A percentile compares a stretch with the other conserved stretches of the same genome.
Conservation (phyloP, 2,797 vertebrate genomes). For the Sebastes reedi region DNA sequence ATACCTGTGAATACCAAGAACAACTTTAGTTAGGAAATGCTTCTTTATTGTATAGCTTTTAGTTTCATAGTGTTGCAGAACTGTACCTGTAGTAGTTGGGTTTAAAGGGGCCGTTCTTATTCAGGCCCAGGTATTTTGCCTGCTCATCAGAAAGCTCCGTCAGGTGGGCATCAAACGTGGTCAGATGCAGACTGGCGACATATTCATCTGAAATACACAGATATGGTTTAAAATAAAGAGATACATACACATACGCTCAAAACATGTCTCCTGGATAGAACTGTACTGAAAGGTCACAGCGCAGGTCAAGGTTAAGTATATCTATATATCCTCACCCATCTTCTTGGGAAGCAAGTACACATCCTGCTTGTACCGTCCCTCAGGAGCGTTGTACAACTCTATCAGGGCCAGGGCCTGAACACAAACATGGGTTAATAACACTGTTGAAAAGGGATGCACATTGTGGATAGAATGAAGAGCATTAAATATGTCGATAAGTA, state of each 20-base stretch:
- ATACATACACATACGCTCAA: neutral
- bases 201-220: constrained; percentile 88
- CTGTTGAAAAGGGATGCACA: neutral
- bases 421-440: constrained; percentile 23
- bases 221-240: neutral
- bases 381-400: constrained; percentile 94
- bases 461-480: neutral
- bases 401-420: constrained; percentile 93
- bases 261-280: neutral
- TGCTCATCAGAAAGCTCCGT: constrained; percentile 94
- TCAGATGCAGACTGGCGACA: constrained; percentile 92
- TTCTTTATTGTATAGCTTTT: neutral
- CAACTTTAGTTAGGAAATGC: neutral
- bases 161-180: constrained; percentile 94
- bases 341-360: constrained; percentile 97
- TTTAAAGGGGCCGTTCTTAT: constrained; percentile 97
- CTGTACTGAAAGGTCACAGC: neutral
- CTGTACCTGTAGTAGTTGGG: constrained; percentile 96
- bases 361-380: constrained; percentile 96
- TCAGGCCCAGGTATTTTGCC: constrained; percentile 95
- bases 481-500: neutral
- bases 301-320: neutral
- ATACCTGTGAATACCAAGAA: constrained; percentile 70
- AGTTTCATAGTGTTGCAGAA: neutral
- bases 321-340: constrained; percentile 87